Base-by-base conservation (phyloP, 2,797 vertebrate species). In the Alauda arvensis region DNA sequence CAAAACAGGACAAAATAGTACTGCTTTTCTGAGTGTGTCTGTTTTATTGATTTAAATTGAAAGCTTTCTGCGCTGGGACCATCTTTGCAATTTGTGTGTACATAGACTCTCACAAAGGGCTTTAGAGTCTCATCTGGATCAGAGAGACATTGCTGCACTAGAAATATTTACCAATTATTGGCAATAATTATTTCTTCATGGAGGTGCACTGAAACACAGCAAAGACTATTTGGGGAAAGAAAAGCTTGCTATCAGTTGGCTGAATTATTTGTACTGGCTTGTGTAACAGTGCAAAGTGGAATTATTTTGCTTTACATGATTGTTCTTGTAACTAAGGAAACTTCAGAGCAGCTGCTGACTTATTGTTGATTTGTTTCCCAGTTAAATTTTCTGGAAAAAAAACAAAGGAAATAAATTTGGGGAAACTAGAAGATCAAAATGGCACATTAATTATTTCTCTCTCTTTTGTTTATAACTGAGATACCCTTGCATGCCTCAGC, bases 341-440 rank as follows among this genome's bases (percentile, higher is more conserved):
- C 49, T 77, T 91, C 67, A 83, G 66, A 85, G 70, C 82, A 87
- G 48, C 72, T 91, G 20, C 77, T 80, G 78, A 76, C 28, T 83
- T 86, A 59, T 3, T 88, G 72, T 46, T 83, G 60, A 71, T 88
- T 85, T 91, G 56, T 88, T 89, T 88, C n/a, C 42, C 61, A 69
- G 48, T 77, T 87, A 80, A 18, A 86, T 85, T 83, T 88, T 91
- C 81, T 94, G 52, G 37, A 87, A 88, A 65, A 49, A 49, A 56
- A 62, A 37, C 43, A 69, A 88, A 77, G 59, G 62, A 89, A 91
- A 45, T 57, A 82, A 75, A 21, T 71, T 85, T 82, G 43, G 25
- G 34, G 59, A 85, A 93, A 81, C n/a, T 5, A 71, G 55, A 88
- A 77, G 33, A 76, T 83, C 63, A 75, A 78, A 90, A 45, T 31